These are phyloP conservation scores for Drosophila acutilabella DNA, from an alignment of 2,888 invertebrate species.

Conservation along the genomic window DNA sequence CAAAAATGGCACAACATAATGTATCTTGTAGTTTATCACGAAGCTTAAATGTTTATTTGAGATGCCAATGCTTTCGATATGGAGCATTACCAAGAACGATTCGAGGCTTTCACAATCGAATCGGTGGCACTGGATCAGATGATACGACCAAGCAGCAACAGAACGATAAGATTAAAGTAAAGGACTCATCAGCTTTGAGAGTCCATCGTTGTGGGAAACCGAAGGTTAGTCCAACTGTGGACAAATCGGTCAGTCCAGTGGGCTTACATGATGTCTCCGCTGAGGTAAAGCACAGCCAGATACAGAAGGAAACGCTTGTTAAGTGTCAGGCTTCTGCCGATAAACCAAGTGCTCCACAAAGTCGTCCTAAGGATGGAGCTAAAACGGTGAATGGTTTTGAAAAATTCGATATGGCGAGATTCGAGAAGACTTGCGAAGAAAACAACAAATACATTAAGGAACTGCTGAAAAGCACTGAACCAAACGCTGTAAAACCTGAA, in stretches of 20 bases:
- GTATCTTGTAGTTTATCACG: slow-evolving; percentile 7
- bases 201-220: slow-evolving; percentile 7
- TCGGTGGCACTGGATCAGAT: background rate
- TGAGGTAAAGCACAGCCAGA: background rate
- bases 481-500: background rate
- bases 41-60: slow-evolving; percentile 1
- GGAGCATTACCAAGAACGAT: background rate
- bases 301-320: background rate
- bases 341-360: background rate
- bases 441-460: slow-evolving; percentile 1
- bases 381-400: background rate
- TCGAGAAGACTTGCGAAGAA: slow-evolving; percentile 9
- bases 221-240: slow-evolving; percentile 1
- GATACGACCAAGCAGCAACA: background rate
- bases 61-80: background rate
- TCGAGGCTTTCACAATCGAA: background rate
- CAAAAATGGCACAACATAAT: slow-evolving; percentile 19
- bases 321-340: background rate
- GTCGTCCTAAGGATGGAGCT: background rate
- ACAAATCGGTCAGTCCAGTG: background rate
- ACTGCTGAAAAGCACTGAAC: background rate
- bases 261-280: background rate
- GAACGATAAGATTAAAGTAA: background rate
- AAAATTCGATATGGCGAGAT: background rate
- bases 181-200: slow-evolving; percentile 1